Conservation (phyloP, 1,140 invertebrate species). For the Drosophila truncata region DNA sequence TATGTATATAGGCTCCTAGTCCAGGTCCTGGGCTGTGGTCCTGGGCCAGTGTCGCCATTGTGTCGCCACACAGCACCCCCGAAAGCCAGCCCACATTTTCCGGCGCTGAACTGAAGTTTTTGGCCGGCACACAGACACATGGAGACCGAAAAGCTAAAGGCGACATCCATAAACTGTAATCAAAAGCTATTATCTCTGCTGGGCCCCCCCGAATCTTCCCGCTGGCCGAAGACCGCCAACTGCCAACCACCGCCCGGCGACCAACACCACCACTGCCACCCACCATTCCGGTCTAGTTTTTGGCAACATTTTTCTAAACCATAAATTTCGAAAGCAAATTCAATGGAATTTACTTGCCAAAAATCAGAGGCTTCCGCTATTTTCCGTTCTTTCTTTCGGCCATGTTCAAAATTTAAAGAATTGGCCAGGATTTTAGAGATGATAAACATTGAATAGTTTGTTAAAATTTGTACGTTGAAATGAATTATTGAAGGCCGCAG, state of each 20-base stretch:
- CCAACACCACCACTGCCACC: slow-evolving; percentile 37
- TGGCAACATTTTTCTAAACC: slow-evolving; percentile 77
- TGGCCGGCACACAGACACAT: slow-evolving; percentile 31
- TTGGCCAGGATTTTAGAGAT: slow-evolving; percentile 45
- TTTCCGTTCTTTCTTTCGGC: neutral
- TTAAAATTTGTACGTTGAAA: slow-evolving; percentile 6
- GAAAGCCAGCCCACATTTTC: slow-evolving; percentile 22
- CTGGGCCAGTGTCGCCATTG: slow-evolving; percentile 53
- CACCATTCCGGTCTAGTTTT: slow-evolving; percentile 69
- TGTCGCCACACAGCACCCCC: slow-evolving; percentile 71
- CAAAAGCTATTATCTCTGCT: slow-evolving; percentile 82
- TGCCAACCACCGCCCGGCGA: neutral
- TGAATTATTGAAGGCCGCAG: slow-evolving; percentile 38
- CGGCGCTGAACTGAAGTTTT: slow-evolving; percentile 57
- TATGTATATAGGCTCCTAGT: slow-evolving; percentile 27
- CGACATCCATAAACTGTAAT: slow-evolving; percentile 84
- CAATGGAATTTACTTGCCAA: slow-evolving; percentile 80
- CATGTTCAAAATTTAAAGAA: slow-evolving; percentile 54
- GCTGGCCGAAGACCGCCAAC: slow-evolving; percentile 9
- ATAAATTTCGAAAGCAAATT: slow-evolving; percentile 79
- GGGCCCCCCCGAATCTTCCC: slow-evolving; percentile 30
- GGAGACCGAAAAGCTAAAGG: slow-evolving; percentile 63
- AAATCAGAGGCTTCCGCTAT: slow-evolving; percentile 70
- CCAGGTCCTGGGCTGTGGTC: slow-evolving; percentile 13
- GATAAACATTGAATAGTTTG: slow-evolving; percentile 29